Evolutionary conservation across 2,797 vertebrate species (phyloP).

Genomic region (Harpagifer antarcticus): DNA sequence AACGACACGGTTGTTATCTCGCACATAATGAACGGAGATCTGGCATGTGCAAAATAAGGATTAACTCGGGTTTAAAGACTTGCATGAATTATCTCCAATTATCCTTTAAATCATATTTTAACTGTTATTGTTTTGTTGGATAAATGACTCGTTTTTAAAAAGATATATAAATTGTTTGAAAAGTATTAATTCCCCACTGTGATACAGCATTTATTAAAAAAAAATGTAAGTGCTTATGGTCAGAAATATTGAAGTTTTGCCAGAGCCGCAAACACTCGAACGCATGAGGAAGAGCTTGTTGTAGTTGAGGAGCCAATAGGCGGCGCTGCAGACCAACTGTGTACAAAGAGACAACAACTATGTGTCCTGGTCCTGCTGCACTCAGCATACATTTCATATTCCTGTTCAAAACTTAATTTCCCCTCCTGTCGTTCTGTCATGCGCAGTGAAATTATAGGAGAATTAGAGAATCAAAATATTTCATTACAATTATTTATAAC

Average conservation of each 20-base stretch:
- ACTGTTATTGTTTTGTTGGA: not conserved
- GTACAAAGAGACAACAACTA: not conserved
- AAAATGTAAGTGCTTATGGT: not conserved
- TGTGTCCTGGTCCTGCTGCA: slow-evolving; percentile 15
- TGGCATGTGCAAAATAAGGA: slow-evolving; percentile 8
- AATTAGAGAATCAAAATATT: not conserved
- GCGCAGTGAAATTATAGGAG: not conserved
- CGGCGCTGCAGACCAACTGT: slow-evolving; percentile 74
- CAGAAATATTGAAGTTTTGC: not conserved
- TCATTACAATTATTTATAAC: not conserved
- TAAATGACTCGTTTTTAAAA: no score
- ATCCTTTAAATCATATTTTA: not conserved
- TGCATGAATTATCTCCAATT: not conserved
- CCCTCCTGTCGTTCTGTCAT: not conserved
- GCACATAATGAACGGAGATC: slow-evolving; percentile 3
- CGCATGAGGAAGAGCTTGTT: slow-evolving; percentile 1
- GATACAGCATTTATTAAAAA: not conserved
- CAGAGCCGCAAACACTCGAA: slow-evolving; percentile 21
- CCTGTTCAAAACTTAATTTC: not conserved
- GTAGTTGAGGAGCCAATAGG: slow-evolving; percentile 50
- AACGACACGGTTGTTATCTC: slow-evolving; percentile 23
- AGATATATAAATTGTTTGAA: not conserved
- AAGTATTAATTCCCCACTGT: not conserved
- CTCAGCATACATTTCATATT: slow-evolving; percentile 10
- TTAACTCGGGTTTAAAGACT: slow-evolving; percentile 12